Conservation (phyloP, 1,140 invertebrate species). For the Macrostomum lignano region DNA sequence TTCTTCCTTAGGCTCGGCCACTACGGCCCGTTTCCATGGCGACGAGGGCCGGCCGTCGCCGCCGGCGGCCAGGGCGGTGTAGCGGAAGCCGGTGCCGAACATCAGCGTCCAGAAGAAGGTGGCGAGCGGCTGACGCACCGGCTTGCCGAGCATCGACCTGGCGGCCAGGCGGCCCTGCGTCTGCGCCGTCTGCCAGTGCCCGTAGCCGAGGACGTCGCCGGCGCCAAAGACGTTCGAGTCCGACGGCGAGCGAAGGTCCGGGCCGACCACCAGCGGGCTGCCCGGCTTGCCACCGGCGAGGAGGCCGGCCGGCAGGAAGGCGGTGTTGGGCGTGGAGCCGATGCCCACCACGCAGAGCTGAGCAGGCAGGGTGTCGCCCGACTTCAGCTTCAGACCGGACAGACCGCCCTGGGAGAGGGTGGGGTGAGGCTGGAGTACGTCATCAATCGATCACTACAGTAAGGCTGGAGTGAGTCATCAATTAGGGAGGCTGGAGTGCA, state of each 20-base stretch:
- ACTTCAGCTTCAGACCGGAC: conserved; percentile 36
- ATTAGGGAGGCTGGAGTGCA: too few relatives aligned
- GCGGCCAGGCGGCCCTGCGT: conserved; percentile 40
- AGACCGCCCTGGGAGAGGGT: conserved; percentile 30
- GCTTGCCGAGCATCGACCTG: conserved; percentile 3
- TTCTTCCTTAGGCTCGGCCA: too few relatives aligned
- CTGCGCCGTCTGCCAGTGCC: conserved; percentile 63
- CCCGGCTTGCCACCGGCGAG: conserved; percentile 5
- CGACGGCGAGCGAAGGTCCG: conserved; percentile 45
- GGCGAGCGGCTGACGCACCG: too few relatives aligned
- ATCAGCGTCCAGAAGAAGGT: conserved; percentile 71
- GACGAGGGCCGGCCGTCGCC: too few relatives aligned
- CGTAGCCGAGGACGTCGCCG: conserved; percentile 44
- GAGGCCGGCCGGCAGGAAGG: conserved; percentile 44
- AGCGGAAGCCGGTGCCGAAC: conserved; percentile 56
- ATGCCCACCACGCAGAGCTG: conserved; percentile 54
- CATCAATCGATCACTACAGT: too few relatives aligned
- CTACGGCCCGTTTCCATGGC: too few relatives aligned
- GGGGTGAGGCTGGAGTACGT: neutral
- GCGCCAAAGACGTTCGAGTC: conserved; percentile 37
- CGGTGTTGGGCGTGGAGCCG: too few relatives aligned
- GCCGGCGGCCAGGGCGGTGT: too few relatives aligned
- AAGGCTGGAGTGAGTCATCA: too few relatives aligned
- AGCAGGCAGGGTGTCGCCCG: conserved; percentile 39
- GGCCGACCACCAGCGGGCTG: neutral